phyloP scores from a whole-genome alignment of 2,113 vertebrate species.

The Todiramphus saurophagus region DNA sequence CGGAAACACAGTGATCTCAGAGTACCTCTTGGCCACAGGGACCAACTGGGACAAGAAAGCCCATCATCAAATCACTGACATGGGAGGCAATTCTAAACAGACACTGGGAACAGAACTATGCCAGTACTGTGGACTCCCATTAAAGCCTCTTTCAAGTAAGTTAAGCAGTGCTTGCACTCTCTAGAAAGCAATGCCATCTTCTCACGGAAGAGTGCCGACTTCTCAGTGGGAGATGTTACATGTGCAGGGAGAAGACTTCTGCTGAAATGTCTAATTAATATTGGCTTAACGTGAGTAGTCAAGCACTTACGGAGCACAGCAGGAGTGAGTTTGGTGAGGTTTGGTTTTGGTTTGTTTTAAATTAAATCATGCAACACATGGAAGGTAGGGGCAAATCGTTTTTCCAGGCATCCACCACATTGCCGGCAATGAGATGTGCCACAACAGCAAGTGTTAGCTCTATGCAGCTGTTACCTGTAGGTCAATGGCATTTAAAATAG shows the following conservation, averaged over 20 bases:
- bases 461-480: slow-evolving; percentile 65
- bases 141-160: slow-evolving; percentile 47
- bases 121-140: slow-evolving; percentile 5
- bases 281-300: not conserved
- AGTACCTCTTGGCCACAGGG: not conserved
- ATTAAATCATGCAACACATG: slow-evolving; percentile 13
- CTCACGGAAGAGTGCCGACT: not conserved
- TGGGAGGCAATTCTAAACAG: not conserved
- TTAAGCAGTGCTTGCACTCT: not conserved
- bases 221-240: not conserved
- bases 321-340: not conserved
- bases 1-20: slow-evolving; percentile 39
- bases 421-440: slow-evolving; percentile 81
- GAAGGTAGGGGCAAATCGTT: slow-evolving; percentile 60
- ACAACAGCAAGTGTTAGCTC: slow-evolving; percentile 59
- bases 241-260: not conserved
- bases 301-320: slow-evolving; percentile 26
- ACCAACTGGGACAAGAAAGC: not conserved
- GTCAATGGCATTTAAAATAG: slow-evolving; percentile 80
- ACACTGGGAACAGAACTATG: slow-evolving; percentile 25
- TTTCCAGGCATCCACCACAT: slow-evolving; percentile 73
- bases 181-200: not conserved
- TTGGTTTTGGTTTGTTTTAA: not conserved
- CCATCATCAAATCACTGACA: not conserved
- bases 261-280: slow-evolving; percentile 4